Evolutionary conservation across 2,797 vertebrate species (phyloP), one percentile per base, ranked within the genome.

Genomic region (Gambusia yucatana): DNA sequence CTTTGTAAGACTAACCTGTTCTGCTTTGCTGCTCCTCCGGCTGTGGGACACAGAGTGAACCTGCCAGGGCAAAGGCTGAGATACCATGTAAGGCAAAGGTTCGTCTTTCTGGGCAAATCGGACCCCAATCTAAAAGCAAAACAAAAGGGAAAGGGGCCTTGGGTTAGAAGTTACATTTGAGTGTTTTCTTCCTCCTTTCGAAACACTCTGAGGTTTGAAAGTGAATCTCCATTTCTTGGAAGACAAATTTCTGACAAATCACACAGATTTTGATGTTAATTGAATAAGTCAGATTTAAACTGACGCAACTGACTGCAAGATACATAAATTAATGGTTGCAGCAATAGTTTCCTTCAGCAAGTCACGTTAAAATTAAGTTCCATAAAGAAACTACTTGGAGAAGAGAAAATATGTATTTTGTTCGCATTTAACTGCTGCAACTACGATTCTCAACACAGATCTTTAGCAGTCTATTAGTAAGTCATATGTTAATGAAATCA

Each of bases 21-120:
- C 96, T 79, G 91, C 88, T 72, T 93, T 94, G 94, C 97, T 98
- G 90, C 91, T 95, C 86, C 90, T 94, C 78, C 96, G 94, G 84
- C 95, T 96, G 90, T 95, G 96, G 0, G 96, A 96, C 82, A 97
- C 97, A 0, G 94, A 96, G 90, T 97, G 97, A 80, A 98, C 77
- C 91, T 97, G 96, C 97, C 97, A 97, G 76, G 97, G 97, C 89
- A 97, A 92, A 57, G 96, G 96, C 88, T 97, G 97, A 82, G 96
- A 96, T 88, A 96, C 93, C 73, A 97, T 89, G 85, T 97, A 97
- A 8, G 96, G 96, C 90, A 96, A 79, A 25, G 94, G 95, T 33
- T 97, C 96, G 36, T 87, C 71, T 36, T 96, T 88, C 5, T 78
- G 90, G 6, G 86, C 77, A 75, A 94, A 93, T 43, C 78, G 79